These are phyloP conservation scores for Dasypogon diadema DNA, from an alignment of 2,888 invertebrate species.

Conservation along the genomic window DNA sequence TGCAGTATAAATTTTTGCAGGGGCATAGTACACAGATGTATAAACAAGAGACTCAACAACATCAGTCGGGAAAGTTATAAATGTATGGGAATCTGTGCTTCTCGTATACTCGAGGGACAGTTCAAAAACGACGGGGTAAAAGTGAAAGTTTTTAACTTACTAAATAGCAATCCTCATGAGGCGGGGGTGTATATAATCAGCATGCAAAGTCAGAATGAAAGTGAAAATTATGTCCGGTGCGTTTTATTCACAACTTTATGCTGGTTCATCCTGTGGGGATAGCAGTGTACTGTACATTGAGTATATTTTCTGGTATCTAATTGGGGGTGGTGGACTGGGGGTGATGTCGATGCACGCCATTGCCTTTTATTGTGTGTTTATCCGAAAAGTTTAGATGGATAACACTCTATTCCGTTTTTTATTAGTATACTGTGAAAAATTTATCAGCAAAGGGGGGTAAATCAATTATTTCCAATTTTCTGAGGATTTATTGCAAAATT, in stretches of 20 bases:
- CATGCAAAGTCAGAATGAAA: conserved; percentile 29
- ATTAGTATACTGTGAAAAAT: conserved; percentile 19
- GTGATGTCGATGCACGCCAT: too few relatives aligned
- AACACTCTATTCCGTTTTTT: conserved; percentile 3
- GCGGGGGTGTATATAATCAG: background rate
- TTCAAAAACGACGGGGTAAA: conserved; percentile 24
- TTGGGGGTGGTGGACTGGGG: background rate
- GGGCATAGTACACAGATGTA: background rate
- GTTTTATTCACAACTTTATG: conserved; percentile 43
- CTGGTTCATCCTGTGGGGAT: conserved; percentile 5
- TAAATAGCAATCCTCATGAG: conserved; percentile 32
- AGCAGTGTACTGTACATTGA: background rate
- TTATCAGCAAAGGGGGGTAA: conserved; percentile 34
- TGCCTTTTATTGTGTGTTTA: too few relatives aligned
- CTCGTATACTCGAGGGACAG: background rate
- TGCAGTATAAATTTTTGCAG: conserved; percentile 24
- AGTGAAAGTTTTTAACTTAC: conserved; percentile 49
- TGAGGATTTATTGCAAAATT: too few relatives aligned
- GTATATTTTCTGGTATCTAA: conserved; percentile 20
- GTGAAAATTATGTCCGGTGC: conserved; percentile 50
- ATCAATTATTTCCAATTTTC: too few relatives aligned
- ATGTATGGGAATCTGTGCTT: background rate
- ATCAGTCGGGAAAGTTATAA: background rate
- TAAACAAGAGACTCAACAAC: background rate
- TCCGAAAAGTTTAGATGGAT: conserved; percentile 30